Base-by-base conservation (phyloP, 2,113 vertebrate species). In the Danionella cerebrum region DNA sequence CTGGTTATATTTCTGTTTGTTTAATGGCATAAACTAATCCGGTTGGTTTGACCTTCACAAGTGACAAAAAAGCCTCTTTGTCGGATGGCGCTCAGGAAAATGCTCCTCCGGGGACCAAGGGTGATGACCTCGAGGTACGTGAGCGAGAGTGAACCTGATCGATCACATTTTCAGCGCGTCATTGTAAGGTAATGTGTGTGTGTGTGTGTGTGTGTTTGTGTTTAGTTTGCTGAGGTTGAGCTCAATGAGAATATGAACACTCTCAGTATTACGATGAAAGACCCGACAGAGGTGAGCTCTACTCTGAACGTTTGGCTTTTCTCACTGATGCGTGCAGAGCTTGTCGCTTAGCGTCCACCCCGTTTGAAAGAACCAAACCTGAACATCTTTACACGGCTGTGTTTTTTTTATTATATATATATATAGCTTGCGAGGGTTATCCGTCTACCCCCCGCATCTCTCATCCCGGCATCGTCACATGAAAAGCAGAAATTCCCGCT, bases 401-500 rank as follows among this genome's bases (percentile, higher is more conserved):
- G n/a, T 44, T 36, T 3, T 16, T 73, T 18, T 29, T 3, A 63
- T 3, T 21, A 2, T 65, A 4, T 66, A 48, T 6, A 38, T 14
- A 16, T 62, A 1, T 44, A 96, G 94, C 53, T 55, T 0, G 79
- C 91, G 12, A 54, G 29, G 0, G 67, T 93, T 2, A 14, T 84
- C 1, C 91, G 90, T 35, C 82, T 94, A 21, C 89, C 90, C 13
- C 95, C 93, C 0, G 87, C 89, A 80, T 83, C 88, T 54, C 82
- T 98, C 68, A 86, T 95, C 18, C 83, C 90, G 3, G 86, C 79
- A 0, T 91, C 95, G 0, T 86, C 90, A 0, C 5, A 33, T 0
- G 93, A 94, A 70, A 97, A 95, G 77, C 88, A 79, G 14, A 87
- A 77, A 7, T 84, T 82, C 5, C 95, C 91, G 0, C 84, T 98